Evolutionary conservation across 2,888 invertebrate genomes (phyloP).

Genomic region (Sympetrum striolatum): DNA sequence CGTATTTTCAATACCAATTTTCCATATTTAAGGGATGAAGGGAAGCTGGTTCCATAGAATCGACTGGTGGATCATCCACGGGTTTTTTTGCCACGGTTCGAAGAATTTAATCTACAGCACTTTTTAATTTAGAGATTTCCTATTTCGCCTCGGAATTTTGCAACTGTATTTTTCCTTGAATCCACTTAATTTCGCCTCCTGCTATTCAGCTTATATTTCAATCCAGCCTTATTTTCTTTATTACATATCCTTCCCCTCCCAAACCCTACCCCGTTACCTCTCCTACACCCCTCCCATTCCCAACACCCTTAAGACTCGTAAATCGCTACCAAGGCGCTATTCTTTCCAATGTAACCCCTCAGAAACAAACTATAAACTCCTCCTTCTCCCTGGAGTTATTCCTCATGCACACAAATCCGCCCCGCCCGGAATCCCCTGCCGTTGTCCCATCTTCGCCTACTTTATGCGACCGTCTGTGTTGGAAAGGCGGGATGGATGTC

Average conservation of each 20-base stretch:
- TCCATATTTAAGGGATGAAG: too few species aligned
- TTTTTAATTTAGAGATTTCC: too few species aligned
- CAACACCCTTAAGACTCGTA: not conserved
- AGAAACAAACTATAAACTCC: conserved; percentile 31
- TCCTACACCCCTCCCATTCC: not conserved
- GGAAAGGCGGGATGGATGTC: conserved; percentile 35
- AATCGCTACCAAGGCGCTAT: conserved; percentile 17
- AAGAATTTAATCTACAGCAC: too few species aligned
- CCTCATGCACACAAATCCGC: not conserved
- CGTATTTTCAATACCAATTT: too few species aligned
- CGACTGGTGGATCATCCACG: not conserved
- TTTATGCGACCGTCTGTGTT: conserved; percentile 9
- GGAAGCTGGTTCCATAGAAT: not conserved
- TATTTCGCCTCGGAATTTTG: too few species aligned
- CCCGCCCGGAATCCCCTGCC: not conserved
- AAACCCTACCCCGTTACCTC: not conserved
- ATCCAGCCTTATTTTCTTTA: not conserved
- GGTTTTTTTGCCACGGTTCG: not conserved
- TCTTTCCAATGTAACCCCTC: conserved; percentile 23
- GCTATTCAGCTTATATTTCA: not conserved
- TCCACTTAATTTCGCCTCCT: not conserved
- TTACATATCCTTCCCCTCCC: not conserved
- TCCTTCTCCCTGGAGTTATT: conserved; percentile 17
- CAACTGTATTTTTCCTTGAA: too few species aligned
- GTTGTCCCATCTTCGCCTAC: not conserved